Percentiles rank a stretch among this genome's conserved stretches.
phyloP scores from a whole-genome alignment of 2,888 invertebrate species.

The Xestia ashworthii region DNA sequence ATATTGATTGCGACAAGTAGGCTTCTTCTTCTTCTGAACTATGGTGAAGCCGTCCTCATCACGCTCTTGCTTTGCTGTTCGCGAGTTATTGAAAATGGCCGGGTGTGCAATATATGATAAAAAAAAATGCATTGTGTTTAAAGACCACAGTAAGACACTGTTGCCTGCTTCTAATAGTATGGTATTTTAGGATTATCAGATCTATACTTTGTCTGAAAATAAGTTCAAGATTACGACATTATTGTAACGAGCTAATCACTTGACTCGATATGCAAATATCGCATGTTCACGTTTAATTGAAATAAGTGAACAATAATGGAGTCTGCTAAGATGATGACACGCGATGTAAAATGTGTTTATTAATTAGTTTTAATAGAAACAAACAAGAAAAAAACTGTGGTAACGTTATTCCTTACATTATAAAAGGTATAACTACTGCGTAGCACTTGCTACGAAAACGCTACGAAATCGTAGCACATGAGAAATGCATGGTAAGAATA shows the following conservation, averaged over 20 bases:
- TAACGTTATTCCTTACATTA: too few species aligned
- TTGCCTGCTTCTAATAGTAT: background rate
- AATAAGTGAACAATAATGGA: conserved; percentile 24
- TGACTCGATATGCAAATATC: conserved; percentile 41
- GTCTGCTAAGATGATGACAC: conserved; percentile 21
- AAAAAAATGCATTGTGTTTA: too few species aligned
- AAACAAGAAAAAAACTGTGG: background rate
- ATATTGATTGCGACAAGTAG: too few species aligned
- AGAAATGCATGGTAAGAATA: too few species aligned
- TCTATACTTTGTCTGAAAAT: background rate
- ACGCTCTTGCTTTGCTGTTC: too few species aligned
- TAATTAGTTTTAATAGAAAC: background rate
- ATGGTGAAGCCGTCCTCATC: too few species aligned
- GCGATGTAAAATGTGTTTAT: conserved; percentile 17
- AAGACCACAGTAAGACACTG: background rate
- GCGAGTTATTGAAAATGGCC: too few species aligned
- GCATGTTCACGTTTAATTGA: conserved; percentile 43
- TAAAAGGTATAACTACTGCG: background rate
- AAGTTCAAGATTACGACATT: background rate
- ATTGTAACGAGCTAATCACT: conserved; percentile 6
- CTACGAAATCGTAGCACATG: conserved; percentile 13
- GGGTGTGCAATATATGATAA: background rate
- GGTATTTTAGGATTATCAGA: background rate
- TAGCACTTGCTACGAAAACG: conserved; percentile 35
- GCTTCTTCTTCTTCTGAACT: too few species aligned